Percentiles rank a stretch among this genome's conserved stretches.
Evolutionary conservation across 2,888 invertebrate genomes (phyloP).

Genomic region (Cetonia aurata): DNA sequence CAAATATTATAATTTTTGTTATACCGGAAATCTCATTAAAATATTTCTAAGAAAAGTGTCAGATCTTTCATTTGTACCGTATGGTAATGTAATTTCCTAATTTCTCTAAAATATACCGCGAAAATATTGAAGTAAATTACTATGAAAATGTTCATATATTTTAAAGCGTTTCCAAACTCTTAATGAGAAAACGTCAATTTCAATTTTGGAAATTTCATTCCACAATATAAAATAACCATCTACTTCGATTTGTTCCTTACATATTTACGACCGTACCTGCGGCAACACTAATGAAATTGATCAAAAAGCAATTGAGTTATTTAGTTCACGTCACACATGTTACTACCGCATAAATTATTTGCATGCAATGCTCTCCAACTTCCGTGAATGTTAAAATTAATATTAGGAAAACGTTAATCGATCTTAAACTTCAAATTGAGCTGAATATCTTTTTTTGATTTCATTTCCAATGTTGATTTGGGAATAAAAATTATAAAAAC

Average conservation of each 20-base stretch:
- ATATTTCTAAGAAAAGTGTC: not conserved
- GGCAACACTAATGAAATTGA: constrained; percentile 26
- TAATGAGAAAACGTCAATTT: constrained; percentile 18
- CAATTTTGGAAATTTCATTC: constrained; percentile 1
- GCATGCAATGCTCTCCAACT: not conserved
- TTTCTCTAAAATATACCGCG: not conserved
- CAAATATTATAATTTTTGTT: too few species aligned
- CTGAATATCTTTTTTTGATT: too few species aligned
- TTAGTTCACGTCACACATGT: constrained; percentile 19
- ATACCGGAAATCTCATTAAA: too few species aligned
- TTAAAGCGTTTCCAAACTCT: constrained; percentile 1
- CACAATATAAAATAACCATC: not conserved
- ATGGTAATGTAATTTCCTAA: not conserved
- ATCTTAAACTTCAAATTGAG: too few species aligned
- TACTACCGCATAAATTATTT: constrained; percentile 4
- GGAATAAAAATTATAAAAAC: too few species aligned
- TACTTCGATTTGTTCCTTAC: not conserved
- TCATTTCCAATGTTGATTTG: too few species aligned
- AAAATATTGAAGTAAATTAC: not conserved
- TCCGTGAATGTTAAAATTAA: constrained; percentile 13
- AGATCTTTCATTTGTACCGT: not conserved
- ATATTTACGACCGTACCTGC: constrained; percentile 2
- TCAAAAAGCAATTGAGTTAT: constrained; percentile 34
- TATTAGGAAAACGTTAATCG: not conserved
- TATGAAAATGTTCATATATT: not conserved